These are phyloP conservation scores for Gnathonemus longibarbis DNA, from an alignment of 2,113 vertebrate genomes.

Conservation along the genomic window DNA sequence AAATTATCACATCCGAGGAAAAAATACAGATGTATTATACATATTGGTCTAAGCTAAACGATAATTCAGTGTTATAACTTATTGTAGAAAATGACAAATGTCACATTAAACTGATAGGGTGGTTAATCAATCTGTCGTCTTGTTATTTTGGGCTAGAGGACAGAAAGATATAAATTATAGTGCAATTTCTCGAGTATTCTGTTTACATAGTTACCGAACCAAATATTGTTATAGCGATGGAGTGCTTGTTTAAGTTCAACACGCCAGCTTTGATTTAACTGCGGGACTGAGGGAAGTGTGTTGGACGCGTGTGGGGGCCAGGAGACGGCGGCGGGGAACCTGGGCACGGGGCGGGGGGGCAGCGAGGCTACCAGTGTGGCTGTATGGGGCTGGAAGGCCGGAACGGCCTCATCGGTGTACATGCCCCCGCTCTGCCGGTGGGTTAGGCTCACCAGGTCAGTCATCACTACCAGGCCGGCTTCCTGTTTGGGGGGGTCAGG, in stretches of 20 bases:
- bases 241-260: slow-evolving; percentile 12
- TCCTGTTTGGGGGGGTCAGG: slow-evolving; percentile 57
- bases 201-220: slow-evolving; percentile 10
- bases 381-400: slow-evolving; percentile 82
- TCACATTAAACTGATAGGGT: slow-evolving; percentile 5
- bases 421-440: slow-evolving; percentile 81
- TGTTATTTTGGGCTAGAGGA: slow-evolving; percentile 1
- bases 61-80: not conserved
- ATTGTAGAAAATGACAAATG: not conserved
- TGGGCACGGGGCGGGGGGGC: slow-evolving; percentile 56
- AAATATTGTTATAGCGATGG: slow-evolving; percentile 11
- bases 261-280: not conserved
- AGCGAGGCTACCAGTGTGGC: slow-evolving; percentile 66
- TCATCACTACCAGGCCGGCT: slow-evolving; percentile 85
- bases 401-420: slow-evolving; percentile 82
- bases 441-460: slow-evolving; percentile 79
- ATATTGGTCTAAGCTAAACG: not conserved
- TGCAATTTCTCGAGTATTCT: not conserved
- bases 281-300: not conserved
- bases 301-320: too few relatives aligned
- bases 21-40: not conserved
- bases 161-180: slow-evolving; percentile 9
- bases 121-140: not conserved
- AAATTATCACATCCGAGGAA: not conserved
- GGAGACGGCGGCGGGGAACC: slow-evolving; percentile 49